These are phyloP conservation scores for Motacilla tschutschensis DNA, from an alignment of 2,113 vertebrate genomes.

Conservation along the genomic window DNA sequence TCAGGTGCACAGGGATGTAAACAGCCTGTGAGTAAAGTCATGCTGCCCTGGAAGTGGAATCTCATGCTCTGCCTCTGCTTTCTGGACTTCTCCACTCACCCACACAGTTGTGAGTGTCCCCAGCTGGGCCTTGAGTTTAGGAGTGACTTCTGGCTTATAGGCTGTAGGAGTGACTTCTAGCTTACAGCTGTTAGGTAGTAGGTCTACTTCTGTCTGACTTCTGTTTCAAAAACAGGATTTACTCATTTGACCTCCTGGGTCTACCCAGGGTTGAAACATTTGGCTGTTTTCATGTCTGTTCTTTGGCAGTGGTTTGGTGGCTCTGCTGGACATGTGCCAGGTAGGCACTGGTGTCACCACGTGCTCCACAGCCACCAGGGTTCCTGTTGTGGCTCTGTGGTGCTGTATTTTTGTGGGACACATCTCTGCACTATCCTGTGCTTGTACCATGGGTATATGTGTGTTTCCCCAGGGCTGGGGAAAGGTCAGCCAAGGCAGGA, in stretches of 20 bases:
- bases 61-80: background rate
- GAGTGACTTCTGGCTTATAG: background rate
- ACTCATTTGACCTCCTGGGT: background rate
- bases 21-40: background rate
- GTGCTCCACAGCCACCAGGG: background rate
- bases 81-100: background rate
- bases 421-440: background rate
- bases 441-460: accelerated
- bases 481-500: background rate
- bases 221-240: background rate
- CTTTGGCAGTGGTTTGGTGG: background rate
- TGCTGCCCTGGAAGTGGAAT: background rate
- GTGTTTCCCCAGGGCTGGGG: background rate
- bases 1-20: background rate
- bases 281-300: background rate
- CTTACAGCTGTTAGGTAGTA: background rate
- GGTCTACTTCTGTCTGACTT: background rate
- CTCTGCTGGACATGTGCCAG: background rate
- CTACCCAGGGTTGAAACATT: background rate
- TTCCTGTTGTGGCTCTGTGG: accelerated
- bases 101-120: background rate
- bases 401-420: background rate
- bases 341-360: accelerated
- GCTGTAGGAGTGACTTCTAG: background rate
- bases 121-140: background rate